Evolutionary conservation across 2,888 invertebrate genomes (phyloP).

Genomic region (Drosophila meridionalis): DNA sequence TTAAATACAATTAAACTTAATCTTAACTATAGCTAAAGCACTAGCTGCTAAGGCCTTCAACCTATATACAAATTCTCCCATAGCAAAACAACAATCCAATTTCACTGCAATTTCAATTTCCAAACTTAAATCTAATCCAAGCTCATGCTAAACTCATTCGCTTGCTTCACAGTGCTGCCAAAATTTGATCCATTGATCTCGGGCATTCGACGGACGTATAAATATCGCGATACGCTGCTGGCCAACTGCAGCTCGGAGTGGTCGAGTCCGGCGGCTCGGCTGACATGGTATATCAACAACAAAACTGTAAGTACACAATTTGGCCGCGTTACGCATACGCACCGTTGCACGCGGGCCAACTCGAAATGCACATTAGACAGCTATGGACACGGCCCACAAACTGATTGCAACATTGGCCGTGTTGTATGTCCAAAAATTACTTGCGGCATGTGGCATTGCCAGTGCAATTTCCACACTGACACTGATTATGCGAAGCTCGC

Average conservation of each 20-base stretch:
- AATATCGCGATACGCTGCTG: constrained; percentile 83
- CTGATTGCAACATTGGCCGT: constrained; percentile 33
- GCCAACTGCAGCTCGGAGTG: constrained; percentile 85
- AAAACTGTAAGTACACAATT: constrained; percentile 82
- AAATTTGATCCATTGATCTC: constrained; percentile 84
- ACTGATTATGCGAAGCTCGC: constrained; percentile 18
- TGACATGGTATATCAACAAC: constrained; percentile 85
- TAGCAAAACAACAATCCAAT: background rate
- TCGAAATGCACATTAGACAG: constrained; percentile 31
- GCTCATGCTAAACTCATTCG: constrained; percentile 1
- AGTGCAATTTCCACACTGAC: constrained; percentile 9
- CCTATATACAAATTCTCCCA: too few species aligned
- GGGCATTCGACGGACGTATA: constrained; percentile 82
- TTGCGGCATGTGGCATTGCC: constrained; percentile 11
- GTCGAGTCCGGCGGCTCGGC: constrained; percentile 84
- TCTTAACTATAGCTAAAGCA: too few species aligned
- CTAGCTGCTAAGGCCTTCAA: too few species aligned
- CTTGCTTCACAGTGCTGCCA: constrained; percentile 81
- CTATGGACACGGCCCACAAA: constrained; percentile 7
- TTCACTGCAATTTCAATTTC: background rate
- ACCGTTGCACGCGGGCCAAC: constrained; percentile 7
- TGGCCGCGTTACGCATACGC: constrained; percentile 36
- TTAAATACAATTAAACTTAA: too few species aligned
- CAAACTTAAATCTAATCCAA: background rate
- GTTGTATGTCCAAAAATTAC: constrained; percentile 45